Base-by-base conservation (phyloP, 1,140 invertebrate genomes). In the Procambarus virginalis region DNA sequence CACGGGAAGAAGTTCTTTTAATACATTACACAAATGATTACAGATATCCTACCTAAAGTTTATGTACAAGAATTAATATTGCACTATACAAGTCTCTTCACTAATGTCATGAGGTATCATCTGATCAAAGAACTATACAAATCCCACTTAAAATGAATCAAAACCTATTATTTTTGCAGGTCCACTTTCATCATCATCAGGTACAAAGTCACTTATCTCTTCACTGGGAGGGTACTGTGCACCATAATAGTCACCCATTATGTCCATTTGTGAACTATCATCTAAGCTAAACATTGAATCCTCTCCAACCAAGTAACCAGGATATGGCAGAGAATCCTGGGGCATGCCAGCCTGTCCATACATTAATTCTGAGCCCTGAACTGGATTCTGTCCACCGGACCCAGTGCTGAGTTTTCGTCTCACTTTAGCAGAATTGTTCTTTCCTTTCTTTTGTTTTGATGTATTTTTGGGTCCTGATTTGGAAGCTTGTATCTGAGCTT, bases 401-500 rank as follows among this genome's bases (percentile, higher is more conserved):
- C 90, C 77, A 20, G 73, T 64, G n/a, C 84, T 58, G 45, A 79
- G 3, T 60, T 60, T 70, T 60, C 68, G 55, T 68, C 77, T 83
- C 60, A 84, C 58, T 84, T 88, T 78, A 14, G 49, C 45, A 1
- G 49, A 79, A 49, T 86, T 76, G 17, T 48, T 84, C 51, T 84
- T 84, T 48, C 22, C 49, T 73, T 86, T 86, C 34, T 86, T 86
- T 81, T 51, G n/a, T 78, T 75, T 60, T 10, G 75, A 58, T 20
- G 76, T 45, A 46, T 86, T 68, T 81, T 80, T 82, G 14, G 79
- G 60, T 75, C 45, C 78, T 46, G 78, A 82, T 20, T 89, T 86
- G 9, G 87, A 84, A 76, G 91, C 91, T 22, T 86, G 87, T 55
- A 91, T 91, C 60, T 88, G 87, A 46, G 91, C 91, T 60, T 92